Conservation (phyloP, 2,888 invertebrate species). For the Rhogogaster chlorosoma region DNA sequence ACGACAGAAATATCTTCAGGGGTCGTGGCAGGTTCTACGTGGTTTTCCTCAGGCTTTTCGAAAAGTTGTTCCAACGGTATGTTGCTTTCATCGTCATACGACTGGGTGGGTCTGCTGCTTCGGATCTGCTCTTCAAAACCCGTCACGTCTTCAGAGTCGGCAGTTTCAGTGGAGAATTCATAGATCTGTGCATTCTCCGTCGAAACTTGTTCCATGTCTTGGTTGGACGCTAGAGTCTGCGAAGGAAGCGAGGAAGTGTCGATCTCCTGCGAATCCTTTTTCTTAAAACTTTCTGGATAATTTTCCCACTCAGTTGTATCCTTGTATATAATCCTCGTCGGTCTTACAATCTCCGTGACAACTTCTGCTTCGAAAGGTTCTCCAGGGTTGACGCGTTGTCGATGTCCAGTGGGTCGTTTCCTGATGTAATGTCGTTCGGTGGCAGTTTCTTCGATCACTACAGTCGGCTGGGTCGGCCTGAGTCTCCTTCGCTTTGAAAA, state of each 20-base stretch:
- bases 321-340: conserved; percentile 56
- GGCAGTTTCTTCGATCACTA: conserved; percentile 56
- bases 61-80: conserved; percentile 69
- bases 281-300: conserved; percentile 54
- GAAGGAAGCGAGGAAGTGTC: conserved; percentile 47
- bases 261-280: conserved; percentile 53
- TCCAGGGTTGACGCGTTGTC: conserved; percentile 61
- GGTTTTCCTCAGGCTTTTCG: conserved; percentile 63
- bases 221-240: background rate
- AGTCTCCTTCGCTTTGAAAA: conserved; percentile 61
- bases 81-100: conserved; percentile 49
- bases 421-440: conserved; percentile 61
- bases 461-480: conserved; percentile 62
- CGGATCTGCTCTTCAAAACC: conserved; percentile 18
- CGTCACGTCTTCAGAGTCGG: conserved; percentile 46
- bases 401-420: conserved; percentile 63
- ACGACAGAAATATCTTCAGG: background rate
- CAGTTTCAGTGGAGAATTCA: conserved; percentile 53
- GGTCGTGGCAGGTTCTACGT: conserved; percentile 58
- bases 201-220: conserved; percentile 35
- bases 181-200: conserved; percentile 49
- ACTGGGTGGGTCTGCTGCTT: conserved; percentile 42
- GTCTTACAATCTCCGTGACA: conserved; percentile 61
- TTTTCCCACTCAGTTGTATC: conserved; percentile 52
- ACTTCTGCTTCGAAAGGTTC: conserved; percentile 64